Conservation (phyloP, 2,888 invertebrate genomes). For the Spilosoma lubricipeda region DNA sequence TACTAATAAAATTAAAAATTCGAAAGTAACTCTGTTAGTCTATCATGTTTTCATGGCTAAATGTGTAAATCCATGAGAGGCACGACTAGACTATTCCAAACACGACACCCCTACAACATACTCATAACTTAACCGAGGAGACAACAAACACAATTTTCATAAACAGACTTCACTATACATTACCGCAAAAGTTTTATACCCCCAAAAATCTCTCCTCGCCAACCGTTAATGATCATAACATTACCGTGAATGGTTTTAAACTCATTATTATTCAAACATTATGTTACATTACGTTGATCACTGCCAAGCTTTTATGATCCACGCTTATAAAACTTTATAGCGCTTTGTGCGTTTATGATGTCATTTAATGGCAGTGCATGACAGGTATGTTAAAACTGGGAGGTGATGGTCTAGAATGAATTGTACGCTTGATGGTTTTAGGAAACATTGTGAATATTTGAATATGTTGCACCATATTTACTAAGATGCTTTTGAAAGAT, state of each 20-base stretch:
- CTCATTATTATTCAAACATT: slow-evolving; percentile 38
- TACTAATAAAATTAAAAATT: too few species aligned
- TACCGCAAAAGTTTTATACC: not conserved
- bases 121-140: not conserved
- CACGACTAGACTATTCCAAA: not conserved
- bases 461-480: not conserved
- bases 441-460: not conserved
- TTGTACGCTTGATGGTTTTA: not conserved
- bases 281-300: slow-evolving; percentile 18
- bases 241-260: slow-evolving; percentile 24
- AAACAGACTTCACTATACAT: slow-evolving; percentile 4
- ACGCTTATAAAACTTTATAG: slow-evolving; percentile 35
- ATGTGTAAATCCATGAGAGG: too few species aligned
- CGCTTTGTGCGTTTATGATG: slow-evolving; percentile 23
- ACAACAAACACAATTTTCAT: slow-evolving; percentile 6
- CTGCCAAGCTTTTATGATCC: slow-evolving; percentile 25
- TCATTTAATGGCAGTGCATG: slow-evolving; percentile 14
- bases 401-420: slow-evolving; percentile 6
- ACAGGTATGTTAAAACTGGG: not conserved
- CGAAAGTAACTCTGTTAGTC: too few species aligned
- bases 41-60: too few species aligned
- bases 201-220: slow-evolving; percentile 1
- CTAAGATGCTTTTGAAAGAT: too few species aligned
- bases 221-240: slow-evolving; percentile 16
- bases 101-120: not conserved